Evolutionary conservation across 2,797 vertebrate species (phyloP).

Genomic region (Pogonophryne albipinna): DNA sequence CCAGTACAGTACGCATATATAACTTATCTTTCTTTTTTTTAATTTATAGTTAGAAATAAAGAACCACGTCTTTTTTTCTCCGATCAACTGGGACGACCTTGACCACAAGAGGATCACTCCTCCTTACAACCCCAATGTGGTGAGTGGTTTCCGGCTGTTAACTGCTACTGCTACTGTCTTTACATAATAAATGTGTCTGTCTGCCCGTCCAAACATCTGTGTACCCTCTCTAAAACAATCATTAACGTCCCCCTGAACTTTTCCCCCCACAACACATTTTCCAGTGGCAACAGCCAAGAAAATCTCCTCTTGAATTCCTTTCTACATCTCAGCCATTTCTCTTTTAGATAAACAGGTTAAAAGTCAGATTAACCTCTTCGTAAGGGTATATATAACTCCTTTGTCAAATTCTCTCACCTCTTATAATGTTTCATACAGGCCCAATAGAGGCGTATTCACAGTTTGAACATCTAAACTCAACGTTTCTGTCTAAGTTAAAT

Average conservation of each 20-base stretch:
- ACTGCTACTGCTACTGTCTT: neutral
- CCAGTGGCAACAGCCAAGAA: neutral
- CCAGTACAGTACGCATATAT: neutral
- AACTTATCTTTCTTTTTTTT: constrained; percentile 39
- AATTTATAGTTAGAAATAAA: constrained; percentile 93
- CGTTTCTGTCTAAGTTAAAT: too few species aligned
- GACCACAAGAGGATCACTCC: constrained; percentile 96
- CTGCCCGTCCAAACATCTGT: neutral
- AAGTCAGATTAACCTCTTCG: too few species aligned
- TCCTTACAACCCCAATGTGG: constrained; percentile 98
- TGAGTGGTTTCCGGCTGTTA: constrained; percentile 77
- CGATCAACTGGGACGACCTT: constrained; percentile 99
- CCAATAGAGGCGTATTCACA: too few species aligned
- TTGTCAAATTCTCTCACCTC: too few species aligned
- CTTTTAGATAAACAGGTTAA: too few species aligned
- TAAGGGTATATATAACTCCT: too few species aligned
- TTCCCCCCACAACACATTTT: neutral
- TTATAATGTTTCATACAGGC: too few species aligned
- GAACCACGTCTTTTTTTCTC: constrained; percentile 94
- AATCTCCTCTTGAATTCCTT: too few species aligned
- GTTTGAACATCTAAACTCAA: too few species aligned
- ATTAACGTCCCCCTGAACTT: neutral
- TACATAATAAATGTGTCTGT: neutral
- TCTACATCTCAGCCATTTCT: too few species aligned
- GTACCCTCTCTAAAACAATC: neutral